Percentiles rank a stretch among this genome's conserved stretches.
Evolutionary conservation across 2,113 vertebrate species (phyloP).

Genomic region (Poicephalus gulielmi): DNA sequence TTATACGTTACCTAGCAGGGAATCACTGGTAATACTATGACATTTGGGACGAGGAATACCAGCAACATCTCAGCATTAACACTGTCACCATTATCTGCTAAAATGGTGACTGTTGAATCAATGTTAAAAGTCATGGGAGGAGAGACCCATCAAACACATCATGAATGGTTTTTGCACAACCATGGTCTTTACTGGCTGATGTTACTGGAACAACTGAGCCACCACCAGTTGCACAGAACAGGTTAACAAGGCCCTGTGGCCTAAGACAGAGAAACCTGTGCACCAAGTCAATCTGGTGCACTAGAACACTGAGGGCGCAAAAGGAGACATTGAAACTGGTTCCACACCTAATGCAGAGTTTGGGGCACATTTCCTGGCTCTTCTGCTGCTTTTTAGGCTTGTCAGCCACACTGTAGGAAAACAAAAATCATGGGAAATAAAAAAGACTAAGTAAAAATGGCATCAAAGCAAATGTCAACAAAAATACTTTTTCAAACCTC

Average conservation of each 20-base stretch:
- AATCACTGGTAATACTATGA: not conserved
- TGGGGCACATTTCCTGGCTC: slow-evolving; percentile 74
- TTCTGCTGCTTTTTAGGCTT: slow-evolving; percentile 75
- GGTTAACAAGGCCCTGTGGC: not conserved
- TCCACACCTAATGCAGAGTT: slow-evolving; percentile 73
- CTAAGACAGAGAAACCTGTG: slow-evolving; percentile 16
- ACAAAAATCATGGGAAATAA: slow-evolving; percentile 72
- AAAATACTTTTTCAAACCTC: slow-evolving; percentile 52
- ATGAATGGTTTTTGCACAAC: not conserved
- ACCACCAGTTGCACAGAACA: not conserved
- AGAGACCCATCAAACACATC: not conserved
- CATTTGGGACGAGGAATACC: not conserved
- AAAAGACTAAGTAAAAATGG: slow-evolving; percentile 70
- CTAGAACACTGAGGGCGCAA: slow-evolving; percentile 63
- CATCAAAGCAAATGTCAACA: slow-evolving; percentile 63
- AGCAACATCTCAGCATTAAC: not conserved
- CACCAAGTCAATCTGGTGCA: slow-evolving; percentile 20
- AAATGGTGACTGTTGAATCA: not conserved
- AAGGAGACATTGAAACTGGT: slow-evolving; percentile 71
- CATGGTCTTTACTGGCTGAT: not conserved
- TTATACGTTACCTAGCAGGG: not conserved
- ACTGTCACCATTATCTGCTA: not conserved
- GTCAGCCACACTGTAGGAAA: slow-evolving; percentile 75
- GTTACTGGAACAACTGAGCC: not conserved
- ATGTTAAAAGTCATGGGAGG: not conserved